Evolutionary conservation across 2,797 vertebrate genomes (phyloP).

Genomic region (Pogoniulus pusillus): DNA sequence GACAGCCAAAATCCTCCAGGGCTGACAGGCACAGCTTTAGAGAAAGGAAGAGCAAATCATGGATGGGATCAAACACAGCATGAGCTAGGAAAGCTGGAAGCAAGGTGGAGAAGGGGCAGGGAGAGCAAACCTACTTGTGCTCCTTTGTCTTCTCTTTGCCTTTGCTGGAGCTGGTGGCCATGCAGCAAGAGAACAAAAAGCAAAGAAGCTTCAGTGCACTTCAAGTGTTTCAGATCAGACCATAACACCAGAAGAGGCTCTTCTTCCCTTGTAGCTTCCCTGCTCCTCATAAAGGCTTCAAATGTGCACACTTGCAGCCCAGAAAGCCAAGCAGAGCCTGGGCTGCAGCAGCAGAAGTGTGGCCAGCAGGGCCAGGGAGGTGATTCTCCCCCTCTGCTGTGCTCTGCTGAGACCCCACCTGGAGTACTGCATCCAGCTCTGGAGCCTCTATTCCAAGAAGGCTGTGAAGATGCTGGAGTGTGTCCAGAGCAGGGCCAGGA

Average conservation of each 20-base stretch:
- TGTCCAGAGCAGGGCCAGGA: too few species aligned
- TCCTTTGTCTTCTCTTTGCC: slow-evolving; percentile 78
- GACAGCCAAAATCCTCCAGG: background rate
- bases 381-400: too few species aligned
- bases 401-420: too few species aligned
- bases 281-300: background rate
- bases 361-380: too few species aligned
- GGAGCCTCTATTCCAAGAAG: too few species aligned
- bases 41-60: fast-evolving
- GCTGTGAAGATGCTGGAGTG: too few species aligned
- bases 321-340: too few species aligned
- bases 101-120: background rate
- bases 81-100: background rate
- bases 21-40: background rate
- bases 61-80: fast-evolving
- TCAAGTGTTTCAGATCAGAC: background rate
- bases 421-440: too few species aligned
- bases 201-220: background rate
- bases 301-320: too few species aligned
- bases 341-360: too few species aligned
- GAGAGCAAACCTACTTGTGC: slow-evolving; percentile 72
- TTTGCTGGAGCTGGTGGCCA: slow-evolving; percentile 64
- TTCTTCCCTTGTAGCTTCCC: background rate
- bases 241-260: background rate
- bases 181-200: background rate